Evolutionary conservation across 2,888 invertebrate genomes (phyloP).

Genomic region (Pristionchus fissidentatus): DNA sequence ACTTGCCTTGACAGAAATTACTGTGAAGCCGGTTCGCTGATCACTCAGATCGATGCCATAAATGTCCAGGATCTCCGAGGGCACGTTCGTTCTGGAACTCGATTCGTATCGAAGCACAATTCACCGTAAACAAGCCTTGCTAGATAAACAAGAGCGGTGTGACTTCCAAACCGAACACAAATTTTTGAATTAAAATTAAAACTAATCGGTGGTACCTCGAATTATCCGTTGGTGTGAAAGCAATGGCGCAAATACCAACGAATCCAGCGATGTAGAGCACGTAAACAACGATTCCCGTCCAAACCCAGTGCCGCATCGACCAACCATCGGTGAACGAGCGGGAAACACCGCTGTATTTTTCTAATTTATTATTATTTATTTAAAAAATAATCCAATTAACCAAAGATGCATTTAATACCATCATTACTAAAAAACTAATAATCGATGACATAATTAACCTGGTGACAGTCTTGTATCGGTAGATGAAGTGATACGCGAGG

Average conservation of each 20-base stretch:
- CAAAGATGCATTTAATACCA: no score
- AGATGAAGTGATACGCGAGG: slow-evolving; percentile 16
- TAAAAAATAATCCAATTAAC: no score
- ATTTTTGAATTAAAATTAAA: not conserved
- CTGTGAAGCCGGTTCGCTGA: not conserved
- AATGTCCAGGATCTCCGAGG: not conserved
- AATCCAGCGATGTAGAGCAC: not conserved
- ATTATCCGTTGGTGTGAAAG: not conserved
- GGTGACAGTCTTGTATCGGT: slow-evolving; percentile 3
- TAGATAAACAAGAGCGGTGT: no score
- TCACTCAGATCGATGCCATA: slow-evolving; percentile 6
- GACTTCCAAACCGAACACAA: not conserved
- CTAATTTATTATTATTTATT: not conserved
- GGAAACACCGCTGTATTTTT: not conserved
- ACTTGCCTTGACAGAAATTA: not conserved
- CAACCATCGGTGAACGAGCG: not conserved
- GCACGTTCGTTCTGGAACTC: not conserved
- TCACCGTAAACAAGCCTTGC: not conserved
- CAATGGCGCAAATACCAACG: not conserved
- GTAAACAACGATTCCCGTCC: not conserved
- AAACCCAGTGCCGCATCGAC: not conserved
- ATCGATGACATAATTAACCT: not conserved
- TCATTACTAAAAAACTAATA: no score
- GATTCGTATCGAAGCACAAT: not conserved
- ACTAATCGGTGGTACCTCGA: not conserved